Conservation (phyloP, 2,113 vertebrate genomes). For the Zosterops hypoxanthus region DNA sequence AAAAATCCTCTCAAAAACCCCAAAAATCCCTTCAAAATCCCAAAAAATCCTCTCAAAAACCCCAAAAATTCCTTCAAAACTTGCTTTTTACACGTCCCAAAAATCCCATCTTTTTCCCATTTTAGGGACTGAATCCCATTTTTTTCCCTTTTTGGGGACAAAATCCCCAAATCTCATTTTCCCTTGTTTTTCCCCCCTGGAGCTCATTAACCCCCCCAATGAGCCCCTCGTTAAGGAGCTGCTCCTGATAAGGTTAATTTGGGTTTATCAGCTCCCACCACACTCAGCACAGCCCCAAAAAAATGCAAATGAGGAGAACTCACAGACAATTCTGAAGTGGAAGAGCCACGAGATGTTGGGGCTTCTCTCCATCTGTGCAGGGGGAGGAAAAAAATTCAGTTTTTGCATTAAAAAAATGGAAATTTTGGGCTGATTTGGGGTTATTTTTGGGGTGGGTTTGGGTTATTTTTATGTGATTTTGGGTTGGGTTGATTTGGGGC, state of each 20-base stretch:
- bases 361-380: conserved; percentile 91
- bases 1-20: no score
- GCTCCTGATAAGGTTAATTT: fast-evolving
- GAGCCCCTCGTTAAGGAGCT: neutral
- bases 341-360: conserved; percentile 98
- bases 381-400: fast-evolving
- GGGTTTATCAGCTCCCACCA: neutral
- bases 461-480: no score
- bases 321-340: conserved; percentile 92
- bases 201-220: neutral
- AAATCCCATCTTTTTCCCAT: neutral
- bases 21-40: no score
- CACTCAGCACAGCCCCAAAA: neutral
- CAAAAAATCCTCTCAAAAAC: no score
- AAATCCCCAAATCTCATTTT: no score
- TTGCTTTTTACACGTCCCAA: fast-evolving
- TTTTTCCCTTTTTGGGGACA: no score
- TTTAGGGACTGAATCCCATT: no score
- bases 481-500: no score
- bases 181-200: fast-evolving
- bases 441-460: neutral
- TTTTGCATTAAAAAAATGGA: neutral
- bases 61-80: no score
- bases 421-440: neutral
- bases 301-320: conserved; percentile 68